Base-by-base conservation (phyloP, 2,797 vertebrate species). In the Brachyrhaphis roseni region DNA sequence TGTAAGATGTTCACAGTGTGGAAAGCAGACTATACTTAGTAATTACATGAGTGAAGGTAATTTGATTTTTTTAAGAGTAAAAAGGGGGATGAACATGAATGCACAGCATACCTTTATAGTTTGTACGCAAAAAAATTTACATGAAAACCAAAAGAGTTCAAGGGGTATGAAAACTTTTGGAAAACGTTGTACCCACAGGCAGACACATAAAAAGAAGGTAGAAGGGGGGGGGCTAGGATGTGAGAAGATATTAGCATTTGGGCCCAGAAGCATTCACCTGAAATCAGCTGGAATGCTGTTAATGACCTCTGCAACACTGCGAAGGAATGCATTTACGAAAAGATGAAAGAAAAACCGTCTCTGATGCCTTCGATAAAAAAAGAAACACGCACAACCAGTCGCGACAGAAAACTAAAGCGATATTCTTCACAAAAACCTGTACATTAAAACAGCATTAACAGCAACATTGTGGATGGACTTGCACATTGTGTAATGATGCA, bases 401-500 rank as follows among this genome's bases (percentile, higher is more conserved):
- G 76, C 79, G 20, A 43, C 41, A 28, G 16, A n/a, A 46, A 45
- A 43, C 18, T 41, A 5, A 39, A 39, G 8, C 12, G 11, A n/a
- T 41, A 85, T 72, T 49, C 71, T 55, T 83, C 75, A 77, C 53
- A 72, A 82, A 83, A 77, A 57, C 74, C 28, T 66, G 20, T 23
- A 36, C 18, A 66, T 36, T 15, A 66, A n/a, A 39, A 36, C 15
- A 36, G n/a, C 12, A 26, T 31, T 28, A 31, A 34, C 15, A 41
- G 34, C 55, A 34, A 75, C 43, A 62, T 36, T 51, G 76, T 76
- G 49, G 51, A 77, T 7, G 23, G 86, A 45, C 76, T 74, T 74
- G 77, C 80, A 79, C 87, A 86, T 92, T 88, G 90, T 89, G 79
- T 82, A 89, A 88, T n/a, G 87, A 87, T 81, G 84, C 88, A 81